These are phyloP conservation scores for Chromis chromis DNA, from an alignment of 2,797 vertebrate genomes.

Conservation along the genomic window DNA sequence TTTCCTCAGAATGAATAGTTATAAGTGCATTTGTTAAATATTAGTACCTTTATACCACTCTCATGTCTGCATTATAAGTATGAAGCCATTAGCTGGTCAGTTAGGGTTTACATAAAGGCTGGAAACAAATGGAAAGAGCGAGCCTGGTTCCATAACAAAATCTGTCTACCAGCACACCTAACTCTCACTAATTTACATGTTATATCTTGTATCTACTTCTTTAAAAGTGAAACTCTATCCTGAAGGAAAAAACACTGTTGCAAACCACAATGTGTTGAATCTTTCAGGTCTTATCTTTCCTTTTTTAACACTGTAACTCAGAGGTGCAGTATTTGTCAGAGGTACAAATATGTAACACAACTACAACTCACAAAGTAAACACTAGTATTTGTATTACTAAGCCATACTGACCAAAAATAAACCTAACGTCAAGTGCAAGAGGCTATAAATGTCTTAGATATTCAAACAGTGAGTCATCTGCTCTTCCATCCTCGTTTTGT, in stretches of 20 bases:
- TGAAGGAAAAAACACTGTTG: neutral
- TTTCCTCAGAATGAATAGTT: neutral
- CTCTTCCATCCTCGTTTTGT: slow-evolving; percentile 24
- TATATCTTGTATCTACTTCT: neutral
- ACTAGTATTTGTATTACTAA: slow-evolving; percentile 3
- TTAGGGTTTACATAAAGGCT: neutral
- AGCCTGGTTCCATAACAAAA: neutral
- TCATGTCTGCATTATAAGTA: neutral
- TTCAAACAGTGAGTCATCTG: slow-evolving; percentile 25
- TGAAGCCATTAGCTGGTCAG: neutral
- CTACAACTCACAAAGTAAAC: slow-evolving; percentile 7
- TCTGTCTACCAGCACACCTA: neutral
- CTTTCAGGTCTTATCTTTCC: neutral
- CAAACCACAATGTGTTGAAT: neutral
- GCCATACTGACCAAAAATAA: neutral
- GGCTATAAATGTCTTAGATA: slow-evolving; percentile 30
- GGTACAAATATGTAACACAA: neutral
- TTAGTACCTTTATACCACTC: neutral
- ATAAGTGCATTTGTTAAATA: too few species aligned
- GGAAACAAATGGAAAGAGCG: neutral
- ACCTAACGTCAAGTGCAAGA: neutral
- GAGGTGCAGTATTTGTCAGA: neutral
- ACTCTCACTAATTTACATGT: neutral
- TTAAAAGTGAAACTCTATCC: neutral
- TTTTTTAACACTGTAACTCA: neutral